Conservation (phyloP, 2,797 vertebrate species). For the Rhabdophis nuchalis region DNA sequence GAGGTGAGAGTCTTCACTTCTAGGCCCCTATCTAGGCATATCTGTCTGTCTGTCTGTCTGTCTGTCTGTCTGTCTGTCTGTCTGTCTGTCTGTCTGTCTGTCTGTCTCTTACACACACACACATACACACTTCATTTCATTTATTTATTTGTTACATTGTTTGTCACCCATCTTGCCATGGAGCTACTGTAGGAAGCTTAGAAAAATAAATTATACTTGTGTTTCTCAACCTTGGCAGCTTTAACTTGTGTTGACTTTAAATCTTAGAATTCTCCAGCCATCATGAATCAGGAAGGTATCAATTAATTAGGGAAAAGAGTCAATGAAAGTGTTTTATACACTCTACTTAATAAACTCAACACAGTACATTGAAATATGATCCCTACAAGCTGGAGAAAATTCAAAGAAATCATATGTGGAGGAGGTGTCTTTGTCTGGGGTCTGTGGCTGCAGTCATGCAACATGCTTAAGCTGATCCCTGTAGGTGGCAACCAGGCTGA, state of each 20-base stretch:
- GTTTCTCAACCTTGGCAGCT: background rate
- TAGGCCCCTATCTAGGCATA: too few species aligned
- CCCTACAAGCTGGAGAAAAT: background rate
- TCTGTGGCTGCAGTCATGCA: background rate
- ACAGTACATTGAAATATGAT: background rate
- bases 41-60: too few species aligned
- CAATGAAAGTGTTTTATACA: background rate
- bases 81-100: too few species aligned
- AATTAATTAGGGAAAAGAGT: background rate
- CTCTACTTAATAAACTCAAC: background rate
- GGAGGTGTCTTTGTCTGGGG: background rate
- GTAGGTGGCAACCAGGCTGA: too few species aligned
- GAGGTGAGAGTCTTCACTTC: background rate
- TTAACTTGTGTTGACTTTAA: background rate
- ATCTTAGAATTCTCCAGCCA: background rate
- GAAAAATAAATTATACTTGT: background rate
- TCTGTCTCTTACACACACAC: rapidly evolving
- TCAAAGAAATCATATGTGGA: background rate
- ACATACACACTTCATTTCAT: too few species aligned
- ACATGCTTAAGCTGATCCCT: background rate
- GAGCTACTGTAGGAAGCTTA: too few species aligned
- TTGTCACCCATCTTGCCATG: too few species aligned
- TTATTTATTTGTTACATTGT: too few species aligned
- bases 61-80: too few species aligned
- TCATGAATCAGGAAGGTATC: background rate